Evolutionary conservation across 2,797 vertebrate genomes (phyloP), one percentile per base, ranked within the genome.

Genomic region (Ceyx erithaca): DNA sequence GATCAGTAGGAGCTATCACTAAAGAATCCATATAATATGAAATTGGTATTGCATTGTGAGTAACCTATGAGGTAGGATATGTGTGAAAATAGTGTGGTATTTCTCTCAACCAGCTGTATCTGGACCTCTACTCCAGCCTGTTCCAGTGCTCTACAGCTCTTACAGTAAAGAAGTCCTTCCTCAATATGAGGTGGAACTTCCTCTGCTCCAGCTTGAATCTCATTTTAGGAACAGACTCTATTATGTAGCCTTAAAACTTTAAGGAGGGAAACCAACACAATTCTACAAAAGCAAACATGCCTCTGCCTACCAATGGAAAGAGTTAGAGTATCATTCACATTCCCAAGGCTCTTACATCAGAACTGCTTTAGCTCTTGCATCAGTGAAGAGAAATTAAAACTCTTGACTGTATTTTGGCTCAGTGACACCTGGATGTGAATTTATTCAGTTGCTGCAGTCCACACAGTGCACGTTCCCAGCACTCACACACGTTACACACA

Each of bases 1-100:
- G 98, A 3, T 98, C 98, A 3, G 98, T 98, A 49, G 99, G 98
- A 62, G 98, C 97, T 13, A 97, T 12, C 46, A 95, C 99, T 99
- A 62, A 90, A 81, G 62, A 81, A 83, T 5, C 30, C 57, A 88
- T 5, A 25, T 31, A 25, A 5, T 33, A 18, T 59, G 64, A 62
- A 86, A 90, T 19, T 61, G 23, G 1, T 75, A 40, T 13, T 85
- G 21, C 40, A 23, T 75, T 85, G 18, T 33, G 14, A 70, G 25
- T 55, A 48, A 55, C 33, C 61, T 40, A 2, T 6, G 31, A 41
- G 30, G 25, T 18, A 30, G 35, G 23, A n/a, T 46, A 22, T 4
- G 9, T n/a, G 11, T 57, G 22, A 21, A 80, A 90, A 15, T 31
- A 49, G 8, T 8, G 19, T 8, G 8, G 12, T 19, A 26, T 86